These are phyloP conservation scores for Mythimna impura DNA, from an alignment of 2,888 invertebrate genomes.

Conservation along the genomic window DNA sequence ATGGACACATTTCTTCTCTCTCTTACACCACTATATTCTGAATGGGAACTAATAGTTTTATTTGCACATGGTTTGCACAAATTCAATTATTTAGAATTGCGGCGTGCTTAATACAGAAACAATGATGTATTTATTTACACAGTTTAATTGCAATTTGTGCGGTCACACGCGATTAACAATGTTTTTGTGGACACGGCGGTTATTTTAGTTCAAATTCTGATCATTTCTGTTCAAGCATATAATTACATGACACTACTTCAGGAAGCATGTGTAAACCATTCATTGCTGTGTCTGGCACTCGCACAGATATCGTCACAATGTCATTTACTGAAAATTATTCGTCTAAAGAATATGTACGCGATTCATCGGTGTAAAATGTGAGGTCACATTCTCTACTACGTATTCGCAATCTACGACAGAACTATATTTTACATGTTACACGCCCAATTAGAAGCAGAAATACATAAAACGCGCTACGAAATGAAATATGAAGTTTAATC, in stretches of 20 bases:
- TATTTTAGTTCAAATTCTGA: constrained; percentile 32
- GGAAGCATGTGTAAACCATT: constrained; percentile 32
- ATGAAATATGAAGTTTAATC: constrained; percentile 25
- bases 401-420: constrained; percentile 3
- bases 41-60: neutral
- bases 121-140: constrained; percentile 35
- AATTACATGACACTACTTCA: constrained; percentile 19
- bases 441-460: constrained; percentile 37
- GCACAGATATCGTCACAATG: constrained; percentile 39
- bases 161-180: constrained; percentile 23
- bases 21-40: neutral
- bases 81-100: constrained; percentile 16
- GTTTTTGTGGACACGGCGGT: constrained; percentile 26
- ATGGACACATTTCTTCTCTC: constrained; percentile 3
- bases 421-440: constrained; percentile 20
- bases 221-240: constrained; percentile 3
- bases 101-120: constrained; percentile 9
- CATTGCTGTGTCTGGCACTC: constrained; percentile 53
- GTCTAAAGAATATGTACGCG: constrained; percentile 26
- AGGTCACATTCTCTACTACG: constrained; percentile 11
- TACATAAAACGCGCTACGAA: constrained; percentile 16
- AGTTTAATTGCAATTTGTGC: constrained; percentile 30
- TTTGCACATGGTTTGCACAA: constrained; percentile 5
- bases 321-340: constrained; percentile 36
- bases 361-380: constrained; percentile 26